Percentiles rank a stretch among this genome's conserved stretches.
These are phyloP conservation scores for Xylophagus ater DNA, from an alignment of 2,888 invertebrate species.

Conservation along the genomic window DNA sequence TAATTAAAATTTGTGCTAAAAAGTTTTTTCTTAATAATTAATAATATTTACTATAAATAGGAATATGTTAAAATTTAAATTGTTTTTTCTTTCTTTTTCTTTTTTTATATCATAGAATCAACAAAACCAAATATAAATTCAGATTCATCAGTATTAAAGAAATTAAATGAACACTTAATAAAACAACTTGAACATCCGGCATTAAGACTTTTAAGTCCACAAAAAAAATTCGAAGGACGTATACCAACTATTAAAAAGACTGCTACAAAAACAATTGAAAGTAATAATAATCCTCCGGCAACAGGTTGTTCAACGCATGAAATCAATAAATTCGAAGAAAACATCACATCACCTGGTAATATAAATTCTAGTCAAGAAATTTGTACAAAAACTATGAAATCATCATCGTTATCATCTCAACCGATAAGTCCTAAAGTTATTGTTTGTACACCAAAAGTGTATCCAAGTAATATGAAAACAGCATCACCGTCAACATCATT, in stretches of 20 bases:
- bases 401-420: background rate
- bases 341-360: too few relatives aligned
- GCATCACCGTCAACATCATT: too few relatives aligned
- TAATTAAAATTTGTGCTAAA: too few relatives aligned
- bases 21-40: background rate
- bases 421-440: too few relatives aligned
- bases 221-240: conserved; percentile 38
- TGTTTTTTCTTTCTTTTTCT: conserved; percentile 1
- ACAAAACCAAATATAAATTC: conserved; percentile 9
- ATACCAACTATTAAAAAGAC: conserved; percentile 34
- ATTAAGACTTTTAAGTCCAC: conserved; percentile 32
- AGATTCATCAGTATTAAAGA: conserved; percentile 22
- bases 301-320: too few relatives aligned
- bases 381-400: background rate
- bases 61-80: too few relatives aligned
- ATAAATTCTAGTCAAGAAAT: background rate
- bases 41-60: too few relatives aligned
- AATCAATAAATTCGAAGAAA: too few relatives aligned
- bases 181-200: conserved; percentile 26
- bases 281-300: background rate
- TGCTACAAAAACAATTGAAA: too few relatives aligned
- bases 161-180: conserved; percentile 26
- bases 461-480: too few relatives aligned
- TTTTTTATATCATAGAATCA: conserved; percentile 5
- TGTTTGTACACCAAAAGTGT: too few relatives aligned